These are phyloP conservation scores for Tringa solitaria DNA, from an alignment of 2,113 vertebrate genomes.

Conservation along the genomic window DNA sequence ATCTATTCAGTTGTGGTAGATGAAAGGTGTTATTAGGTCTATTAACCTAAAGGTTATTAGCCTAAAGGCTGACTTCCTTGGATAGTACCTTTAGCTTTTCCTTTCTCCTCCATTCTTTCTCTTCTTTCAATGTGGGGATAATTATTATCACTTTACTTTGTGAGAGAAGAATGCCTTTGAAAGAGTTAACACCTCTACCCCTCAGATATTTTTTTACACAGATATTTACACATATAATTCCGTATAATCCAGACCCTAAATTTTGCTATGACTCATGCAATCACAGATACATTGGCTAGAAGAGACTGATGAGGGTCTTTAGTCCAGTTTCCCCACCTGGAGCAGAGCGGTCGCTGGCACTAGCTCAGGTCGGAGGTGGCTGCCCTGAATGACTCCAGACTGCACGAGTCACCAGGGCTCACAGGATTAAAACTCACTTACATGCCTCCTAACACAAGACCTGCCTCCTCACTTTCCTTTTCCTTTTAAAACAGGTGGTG, in stretches of 20 bases:
- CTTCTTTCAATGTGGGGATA: fast-evolving
- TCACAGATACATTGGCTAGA: fast-evolving
- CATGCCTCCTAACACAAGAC: not conserved
- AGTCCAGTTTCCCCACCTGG: not conserved
- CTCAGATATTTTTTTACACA: not conserved
- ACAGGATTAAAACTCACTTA: not conserved
- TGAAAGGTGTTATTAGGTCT: not conserved
- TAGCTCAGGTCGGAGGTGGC: not conserved
- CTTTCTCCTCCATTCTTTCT: not conserved
- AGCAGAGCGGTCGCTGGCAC: not conserved
- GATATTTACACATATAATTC: fast-evolving
- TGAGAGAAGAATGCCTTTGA: not conserved
- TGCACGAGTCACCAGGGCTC: not conserved
- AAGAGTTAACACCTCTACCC: not conserved
- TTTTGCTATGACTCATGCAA: not conserved
- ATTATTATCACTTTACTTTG: not conserved
- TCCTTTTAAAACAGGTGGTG: not conserved
- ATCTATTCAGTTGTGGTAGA: not conserved
- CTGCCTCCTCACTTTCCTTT: not conserved
- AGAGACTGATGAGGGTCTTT: not conserved
- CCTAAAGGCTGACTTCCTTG: not conserved
- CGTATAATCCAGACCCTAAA: not conserved
- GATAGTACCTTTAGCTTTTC: not conserved
- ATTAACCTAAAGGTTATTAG: too few species aligned
- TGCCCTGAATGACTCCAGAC: not conserved